Evolutionary conservation across 2,797 vertebrate species (phyloP).

Genomic region (Fistularia tabacaria): DNA sequence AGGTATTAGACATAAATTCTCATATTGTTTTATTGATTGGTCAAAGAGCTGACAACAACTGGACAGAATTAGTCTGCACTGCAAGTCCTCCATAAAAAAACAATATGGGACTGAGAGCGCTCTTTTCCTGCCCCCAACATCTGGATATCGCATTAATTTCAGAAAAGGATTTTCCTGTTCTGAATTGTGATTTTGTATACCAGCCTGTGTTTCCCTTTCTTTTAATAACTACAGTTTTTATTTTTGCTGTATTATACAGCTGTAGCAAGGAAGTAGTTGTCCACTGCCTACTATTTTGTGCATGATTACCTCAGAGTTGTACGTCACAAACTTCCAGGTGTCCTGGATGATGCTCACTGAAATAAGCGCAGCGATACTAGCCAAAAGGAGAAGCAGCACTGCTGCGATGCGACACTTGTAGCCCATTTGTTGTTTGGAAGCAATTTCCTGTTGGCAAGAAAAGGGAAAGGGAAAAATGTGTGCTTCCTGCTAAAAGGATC

Average conservation of each 20-base stretch:
- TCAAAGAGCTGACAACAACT: no score
- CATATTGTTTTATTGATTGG: no score
- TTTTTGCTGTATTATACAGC: no score
- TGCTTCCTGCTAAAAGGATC: constrained; percentile 35
- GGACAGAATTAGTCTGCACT: no score
- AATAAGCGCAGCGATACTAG: constrained; percentile 83
- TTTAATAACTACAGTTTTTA: no score
- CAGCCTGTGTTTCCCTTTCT: no score
- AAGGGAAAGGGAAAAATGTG: neutral
- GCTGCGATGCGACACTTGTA: constrained; percentile 74
- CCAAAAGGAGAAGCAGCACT: constrained; percentile 78
- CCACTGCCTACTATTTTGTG: neutral
- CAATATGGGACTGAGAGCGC: neutral
- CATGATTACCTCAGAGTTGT: constrained; percentile 79
- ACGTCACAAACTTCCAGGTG: constrained; percentile 70
- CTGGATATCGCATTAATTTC: constrained; percentile 2
- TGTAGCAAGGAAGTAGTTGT: neutral
- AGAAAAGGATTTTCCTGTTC: no score
- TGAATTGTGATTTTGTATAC: no score
- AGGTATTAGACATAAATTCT: no score
- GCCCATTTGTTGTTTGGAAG: constrained; percentile 63
- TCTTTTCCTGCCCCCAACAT: constrained; percentile 4
- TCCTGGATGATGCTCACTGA: constrained; percentile 84
- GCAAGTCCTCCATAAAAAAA: no score
- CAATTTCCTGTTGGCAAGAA: constrained; percentile 57